phyloP scores from a whole-genome alignment of 2,113 vertebrate species.

The Nanorana parkeri region DNA sequence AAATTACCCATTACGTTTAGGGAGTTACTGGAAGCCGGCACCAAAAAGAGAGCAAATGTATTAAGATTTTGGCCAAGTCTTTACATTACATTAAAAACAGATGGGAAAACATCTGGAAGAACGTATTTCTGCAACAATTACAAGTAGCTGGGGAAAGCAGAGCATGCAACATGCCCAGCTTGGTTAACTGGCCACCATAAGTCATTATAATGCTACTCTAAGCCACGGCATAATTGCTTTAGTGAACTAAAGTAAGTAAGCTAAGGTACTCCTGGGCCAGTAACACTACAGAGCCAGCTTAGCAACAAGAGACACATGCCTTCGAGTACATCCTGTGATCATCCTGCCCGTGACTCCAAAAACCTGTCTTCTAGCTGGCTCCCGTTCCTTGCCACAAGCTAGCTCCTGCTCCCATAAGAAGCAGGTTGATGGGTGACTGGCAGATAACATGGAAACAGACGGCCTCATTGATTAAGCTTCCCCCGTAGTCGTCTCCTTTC shows the following conservation, averaged over 20 bases:
- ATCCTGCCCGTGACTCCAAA: neutral
- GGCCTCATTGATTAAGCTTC: slow-evolving; percentile 7
- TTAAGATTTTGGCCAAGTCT: no score
- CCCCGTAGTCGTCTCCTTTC: neutral
- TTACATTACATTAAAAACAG: no score
- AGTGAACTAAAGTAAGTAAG: neutral
- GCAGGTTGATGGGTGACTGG: slow-evolving; percentile 9
- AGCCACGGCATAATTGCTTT: neutral
- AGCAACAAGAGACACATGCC: neutral
- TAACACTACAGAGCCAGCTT: neutral
- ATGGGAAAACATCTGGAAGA: no score
- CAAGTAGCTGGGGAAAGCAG: neutral
- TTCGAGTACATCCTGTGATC: neutral
- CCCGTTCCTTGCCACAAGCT: neutral
- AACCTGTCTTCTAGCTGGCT: slow-evolving; percentile 10
- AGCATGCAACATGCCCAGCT: neutral
- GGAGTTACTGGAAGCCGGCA: no score
- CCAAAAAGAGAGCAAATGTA: no score
- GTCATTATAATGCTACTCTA: neutral
- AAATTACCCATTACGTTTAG: no score
- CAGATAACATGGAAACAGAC: slow-evolving; percentile 31
- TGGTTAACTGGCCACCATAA: neutral
- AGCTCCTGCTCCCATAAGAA: slow-evolving; percentile 21
- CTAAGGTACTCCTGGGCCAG: neutral
- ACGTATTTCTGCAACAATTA: neutral